Conservation (phyloP, 1,140 invertebrate genomes). For the Chionoecetes opilio region DNA sequence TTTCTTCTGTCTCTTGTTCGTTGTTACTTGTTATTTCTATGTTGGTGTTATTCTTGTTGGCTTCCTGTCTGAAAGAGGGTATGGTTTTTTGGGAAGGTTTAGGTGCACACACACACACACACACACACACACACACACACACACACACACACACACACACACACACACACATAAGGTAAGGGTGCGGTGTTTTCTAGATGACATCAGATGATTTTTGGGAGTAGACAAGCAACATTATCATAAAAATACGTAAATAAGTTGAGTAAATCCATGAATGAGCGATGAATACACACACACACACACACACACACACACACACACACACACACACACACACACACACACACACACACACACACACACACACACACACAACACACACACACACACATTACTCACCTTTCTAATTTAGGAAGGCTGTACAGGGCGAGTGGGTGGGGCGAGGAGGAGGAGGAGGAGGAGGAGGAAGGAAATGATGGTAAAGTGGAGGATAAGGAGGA, state of each 20-base stretch:
- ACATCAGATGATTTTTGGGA: background rate
- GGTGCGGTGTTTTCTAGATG: background rate
- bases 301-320: background rate
- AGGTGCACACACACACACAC: constrained; percentile 3
- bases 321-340: constrained; percentile 42
- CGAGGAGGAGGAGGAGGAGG: background rate
- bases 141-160: constrained; percentile 27
- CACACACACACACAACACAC: constrained; percentile 53
- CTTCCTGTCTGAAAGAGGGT: background rate
- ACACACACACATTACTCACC: constrained; percentile 32
- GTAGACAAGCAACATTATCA: too few species aligned
- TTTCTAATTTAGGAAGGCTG: background rate
- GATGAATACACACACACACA: background rate
- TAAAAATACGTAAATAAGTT: background rate
- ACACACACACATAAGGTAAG: background rate
- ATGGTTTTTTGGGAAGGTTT: background rate
- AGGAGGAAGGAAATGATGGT: background rate
- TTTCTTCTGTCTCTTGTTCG: background rate
- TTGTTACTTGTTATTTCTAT: background rate
- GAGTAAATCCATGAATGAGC: background rate
- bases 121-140: constrained; percentile 7
- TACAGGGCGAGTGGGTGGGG: background rate
- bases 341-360: constrained; percentile 42
- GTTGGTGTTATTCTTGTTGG: background rate
- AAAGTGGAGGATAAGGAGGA: background rate